Evolutionary conservation across 2,113 vertebrate species (phyloP).

Genomic region (Sarotherodon lohbergeri): DNA sequence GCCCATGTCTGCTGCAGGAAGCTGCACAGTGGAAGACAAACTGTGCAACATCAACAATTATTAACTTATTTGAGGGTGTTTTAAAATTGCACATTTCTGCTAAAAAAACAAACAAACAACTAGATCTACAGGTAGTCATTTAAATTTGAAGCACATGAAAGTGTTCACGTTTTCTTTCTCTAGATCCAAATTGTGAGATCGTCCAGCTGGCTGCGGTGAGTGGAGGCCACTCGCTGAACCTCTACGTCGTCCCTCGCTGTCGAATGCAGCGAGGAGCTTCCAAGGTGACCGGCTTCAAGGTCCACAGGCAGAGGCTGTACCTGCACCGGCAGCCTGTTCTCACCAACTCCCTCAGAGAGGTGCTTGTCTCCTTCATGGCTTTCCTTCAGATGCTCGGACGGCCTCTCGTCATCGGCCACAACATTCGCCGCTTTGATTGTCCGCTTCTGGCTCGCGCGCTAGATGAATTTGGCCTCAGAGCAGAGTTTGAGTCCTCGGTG

Average conservation of each 20-base stretch:
- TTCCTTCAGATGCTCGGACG: conserved; percentile 58
- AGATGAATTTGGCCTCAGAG: conserved; percentile 43
- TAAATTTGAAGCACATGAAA: background rate
- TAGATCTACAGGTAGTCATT: background rate
- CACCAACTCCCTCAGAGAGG: conserved; percentile 61
- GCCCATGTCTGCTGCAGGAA: background rate
- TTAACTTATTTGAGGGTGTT: background rate
- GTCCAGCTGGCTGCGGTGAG: conserved; percentile 72
- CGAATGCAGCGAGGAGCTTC: conserved; percentile 52
- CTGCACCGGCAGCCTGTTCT: conserved; percentile 43
- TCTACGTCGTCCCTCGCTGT: conserved; percentile 57
- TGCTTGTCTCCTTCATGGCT: conserved; percentile 63
- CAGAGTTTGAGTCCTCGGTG: conserved; percentile 37
- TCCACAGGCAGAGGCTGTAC: conserved; percentile 50
- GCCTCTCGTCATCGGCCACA: conserved; percentile 66
- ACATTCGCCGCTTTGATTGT: conserved; percentile 67
- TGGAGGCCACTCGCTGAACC: conserved; percentile 61
- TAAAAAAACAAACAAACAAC: background rate
- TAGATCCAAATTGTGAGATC: conserved; percentile 63
- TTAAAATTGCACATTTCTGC: background rate
- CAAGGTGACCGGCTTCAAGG: conserved; percentile 61
- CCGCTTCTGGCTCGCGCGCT: conserved; percentile 48
- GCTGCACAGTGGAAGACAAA: background rate
- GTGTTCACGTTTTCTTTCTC: background rate
- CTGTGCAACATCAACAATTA: background rate